These are phyloP conservation scores for Heliothis peltigera DNA, from an alignment of 2,888 invertebrate species.

Conservation along the genomic window DNA sequence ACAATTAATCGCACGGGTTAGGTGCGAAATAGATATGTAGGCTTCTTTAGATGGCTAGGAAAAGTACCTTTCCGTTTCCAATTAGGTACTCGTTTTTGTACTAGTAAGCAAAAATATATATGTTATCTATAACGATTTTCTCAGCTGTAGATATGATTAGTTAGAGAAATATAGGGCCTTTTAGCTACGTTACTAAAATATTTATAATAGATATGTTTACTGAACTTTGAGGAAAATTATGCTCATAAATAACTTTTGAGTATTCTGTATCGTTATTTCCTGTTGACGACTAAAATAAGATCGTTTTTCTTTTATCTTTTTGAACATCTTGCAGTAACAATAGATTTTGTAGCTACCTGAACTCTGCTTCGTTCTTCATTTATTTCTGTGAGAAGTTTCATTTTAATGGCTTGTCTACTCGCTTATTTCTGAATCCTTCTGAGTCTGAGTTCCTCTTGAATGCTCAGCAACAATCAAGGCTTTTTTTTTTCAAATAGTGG, in stretches of 20 bases:
- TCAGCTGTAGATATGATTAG: neutral
- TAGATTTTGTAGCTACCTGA: no score
- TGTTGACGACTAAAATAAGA: neutral
- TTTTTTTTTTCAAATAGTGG: no score
- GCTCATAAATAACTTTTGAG: no score
- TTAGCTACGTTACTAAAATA: no score
- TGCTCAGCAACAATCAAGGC: no score
- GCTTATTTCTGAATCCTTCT: no score
- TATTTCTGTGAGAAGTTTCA: neutral
- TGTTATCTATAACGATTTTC: neutral
- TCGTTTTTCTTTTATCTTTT: neutral
- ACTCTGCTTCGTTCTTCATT: no score
- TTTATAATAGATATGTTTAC: no score
- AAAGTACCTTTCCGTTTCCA: conserved; percentile 36
- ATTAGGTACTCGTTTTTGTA: conserved; percentile 34
- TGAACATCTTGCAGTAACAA: no score
- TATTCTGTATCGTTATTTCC: neutral
- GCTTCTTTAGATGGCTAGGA: conserved; percentile 25
- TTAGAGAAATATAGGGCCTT: neutral
- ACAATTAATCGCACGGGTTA: conserved; percentile 49
- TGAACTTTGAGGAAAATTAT: no score
- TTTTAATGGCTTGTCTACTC: neutral
- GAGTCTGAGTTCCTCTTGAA: no score
- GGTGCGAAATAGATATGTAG: conserved; percentile 48
- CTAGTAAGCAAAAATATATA: conserved; percentile 1